Base-by-base conservation (phyloP, 37 sponge, comb jelly and placozoan species). In the Eunapius fragilis region DNA sequence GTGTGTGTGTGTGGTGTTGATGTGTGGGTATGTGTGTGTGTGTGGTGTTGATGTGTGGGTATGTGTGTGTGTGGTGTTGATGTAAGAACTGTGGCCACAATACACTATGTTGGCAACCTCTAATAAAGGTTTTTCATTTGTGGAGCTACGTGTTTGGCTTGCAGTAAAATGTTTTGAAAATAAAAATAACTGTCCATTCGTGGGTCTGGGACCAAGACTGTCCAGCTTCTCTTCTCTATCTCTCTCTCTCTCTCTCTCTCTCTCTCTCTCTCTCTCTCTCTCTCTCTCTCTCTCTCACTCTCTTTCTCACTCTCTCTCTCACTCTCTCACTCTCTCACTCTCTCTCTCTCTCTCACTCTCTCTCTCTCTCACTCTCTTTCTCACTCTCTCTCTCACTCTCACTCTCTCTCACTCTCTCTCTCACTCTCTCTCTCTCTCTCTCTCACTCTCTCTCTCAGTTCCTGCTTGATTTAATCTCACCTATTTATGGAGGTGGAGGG, bases 331-430 rank as follows among this genome's bases (percentile, higher is more conserved):
- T 80, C 81, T 80, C 31, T 80, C 68, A 70, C 31, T 80, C 81
- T 70, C 31, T 80, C 81, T 80, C 30, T 80, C 69, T 80, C 31
- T 80, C 81, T 80, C 30, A 70, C 81, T 80, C 30, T 80, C 81
- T 68, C 30, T 80, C 81, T 80, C 31, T 80, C 81, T 80, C 31
- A 70, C 81, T 68, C 31, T 80, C 69, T 80, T 19, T 80, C 81
- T 80, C 31, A 70, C 81, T 70, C 17, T 70, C 70, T 70, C 19
- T 70, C 69, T 80, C 31, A 25, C 81, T 80, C 31, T 80, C 81
- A 70, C 31, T 80, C 81, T 80, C 69, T 70, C 69, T 80, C 31
- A 70, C 81, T 80, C 31, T 80, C 81, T 25, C 23, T 24, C 27
- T 24, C 35, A 2, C 22, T 78, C 31, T 78, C 24, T 26, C 67